These are phyloP conservation scores for Lacerta agilis DNA, from an alignment of 2,797 vertebrate species.

Conservation along the genomic window DNA sequence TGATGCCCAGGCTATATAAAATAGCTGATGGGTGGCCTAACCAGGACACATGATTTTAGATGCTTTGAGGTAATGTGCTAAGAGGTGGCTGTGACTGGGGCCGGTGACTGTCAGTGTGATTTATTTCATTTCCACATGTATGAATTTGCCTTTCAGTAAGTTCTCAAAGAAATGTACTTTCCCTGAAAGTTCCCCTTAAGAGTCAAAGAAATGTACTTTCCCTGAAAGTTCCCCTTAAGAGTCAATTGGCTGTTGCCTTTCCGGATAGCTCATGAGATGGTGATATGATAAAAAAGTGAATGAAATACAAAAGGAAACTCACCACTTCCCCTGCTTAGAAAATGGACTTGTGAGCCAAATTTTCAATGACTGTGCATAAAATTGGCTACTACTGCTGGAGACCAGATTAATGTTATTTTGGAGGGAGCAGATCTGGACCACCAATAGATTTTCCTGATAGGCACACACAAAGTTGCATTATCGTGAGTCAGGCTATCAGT, in stretches of 20 bases:
- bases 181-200: neutral
- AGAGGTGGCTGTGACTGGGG: neutral
- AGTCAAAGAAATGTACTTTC: neutral
- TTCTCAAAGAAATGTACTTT: neutral
- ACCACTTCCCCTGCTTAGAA: neutral
- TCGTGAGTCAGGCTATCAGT: no score
- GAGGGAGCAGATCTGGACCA: no score
- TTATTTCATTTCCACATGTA: neutral
- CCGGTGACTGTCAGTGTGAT: neutral
- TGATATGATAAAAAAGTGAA: neutral
- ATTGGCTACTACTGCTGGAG: neutral
- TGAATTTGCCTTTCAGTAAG: neutral
- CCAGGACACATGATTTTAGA: no score
- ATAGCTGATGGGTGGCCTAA: no score
- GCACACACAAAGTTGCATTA: no score
- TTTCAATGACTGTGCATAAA: neutral
- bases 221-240: neutral
- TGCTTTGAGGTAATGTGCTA: neutral
- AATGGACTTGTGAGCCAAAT: neutral
- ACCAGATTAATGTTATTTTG: neutral
- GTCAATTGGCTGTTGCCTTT: neutral
- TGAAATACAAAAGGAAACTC: neutral
- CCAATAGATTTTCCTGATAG: neutral
- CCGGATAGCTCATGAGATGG: neutral
- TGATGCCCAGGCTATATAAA: neutral